Evolutionary conservation across 2,888 invertebrate genomes (phyloP), one percentile per base, ranked within the genome.

Genomic region (Cephus pygmeus): DNA sequence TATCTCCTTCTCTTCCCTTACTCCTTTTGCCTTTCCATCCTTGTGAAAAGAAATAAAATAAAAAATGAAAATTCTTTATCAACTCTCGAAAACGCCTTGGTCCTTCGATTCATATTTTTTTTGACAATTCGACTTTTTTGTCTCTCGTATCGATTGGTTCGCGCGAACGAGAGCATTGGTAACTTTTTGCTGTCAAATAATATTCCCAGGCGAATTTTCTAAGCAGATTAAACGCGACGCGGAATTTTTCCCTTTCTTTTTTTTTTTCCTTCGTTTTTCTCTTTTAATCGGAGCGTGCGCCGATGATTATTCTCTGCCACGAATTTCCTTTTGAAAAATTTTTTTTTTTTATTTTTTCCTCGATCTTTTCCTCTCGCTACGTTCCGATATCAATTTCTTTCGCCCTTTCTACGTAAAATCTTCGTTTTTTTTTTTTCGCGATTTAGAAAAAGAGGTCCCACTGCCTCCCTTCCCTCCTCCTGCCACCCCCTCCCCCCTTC

Each of bases 291-390:
- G 40, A 40, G 15, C 40, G 40, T 12, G 15, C 40, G 4, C 40
- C 12, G 6, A 40, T 40, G 4, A 40, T 40, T 15, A 4, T 40
- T 4, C 15, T 40, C 40, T 40, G 15, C 2, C 2, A 40, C 6
- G 23, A 15, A 23, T 40, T 40, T 40, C 40, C 9, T 40, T 40
- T 40, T 6, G 15, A 40, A 15, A 40, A 4, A 0, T 15, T 15
- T 40, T 79, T 80, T 73, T 35, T 81, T 83, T 12, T 83, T 85
- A 30, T 83, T 83, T 69, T 84, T 81, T 12, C 85, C 81, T 12
- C 85, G 79, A 11, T 86, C 86, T 36, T 83, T 78, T 78, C 36
- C 83, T 83, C 36, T 84, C 77, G 83, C 85, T 12, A 82, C 77
- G 15, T 86, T 85, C 56, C 84, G 79, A 40, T 82, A 81, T 76